Conservation (phyloP, 2,797 vertebrate species). For the Pygocentrus nattereri region DNA sequence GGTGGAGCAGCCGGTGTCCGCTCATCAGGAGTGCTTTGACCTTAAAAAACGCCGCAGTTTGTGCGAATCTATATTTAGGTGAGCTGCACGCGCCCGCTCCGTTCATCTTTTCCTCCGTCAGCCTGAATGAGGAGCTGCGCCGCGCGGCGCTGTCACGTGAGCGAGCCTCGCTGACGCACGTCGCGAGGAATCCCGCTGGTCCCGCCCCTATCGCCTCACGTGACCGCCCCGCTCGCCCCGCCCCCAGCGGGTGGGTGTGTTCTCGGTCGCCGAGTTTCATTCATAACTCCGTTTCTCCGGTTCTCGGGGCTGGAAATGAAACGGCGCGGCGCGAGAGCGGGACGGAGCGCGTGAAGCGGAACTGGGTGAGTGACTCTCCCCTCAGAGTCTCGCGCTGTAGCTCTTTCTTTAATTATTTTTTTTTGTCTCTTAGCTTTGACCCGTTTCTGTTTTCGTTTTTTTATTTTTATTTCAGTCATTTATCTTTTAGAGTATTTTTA, state of each 20-base stretch:
- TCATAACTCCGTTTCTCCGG: slow-evolving; percentile 77
- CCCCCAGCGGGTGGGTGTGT: slow-evolving; percentile 67
- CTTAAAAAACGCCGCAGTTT: neutral
- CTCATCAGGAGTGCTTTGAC: too few relatives aligned
- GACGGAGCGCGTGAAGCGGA: slow-evolving; percentile 62
- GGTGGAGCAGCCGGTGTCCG: too few relatives aligned
- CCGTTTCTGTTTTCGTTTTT: neutral
- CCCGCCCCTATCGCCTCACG: slow-evolving; percentile 51
- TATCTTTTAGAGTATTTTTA: neutral
- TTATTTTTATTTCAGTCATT: neutral
- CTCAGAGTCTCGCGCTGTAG: neutral
- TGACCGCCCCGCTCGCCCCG: slow-evolving; percentile 48
- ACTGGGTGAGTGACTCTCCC: slow-evolving; percentile 64
- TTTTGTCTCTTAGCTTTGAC: neutral
- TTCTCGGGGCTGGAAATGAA: slow-evolving; percentile 57
- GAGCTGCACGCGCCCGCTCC: slow-evolving; percentile 7
- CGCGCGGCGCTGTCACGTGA: slow-evolving; percentile 1
- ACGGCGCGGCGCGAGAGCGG: slow-evolving; percentile 60
- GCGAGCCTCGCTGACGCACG: slow-evolving; percentile 48
- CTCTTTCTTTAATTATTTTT: neutral
- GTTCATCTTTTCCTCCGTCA: slow-evolving; percentile 27
- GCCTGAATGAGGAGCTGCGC: slow-evolving; percentile 25
- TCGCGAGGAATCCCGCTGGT: slow-evolving; percentile 52
- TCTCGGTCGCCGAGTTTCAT: slow-evolving; percentile 68
- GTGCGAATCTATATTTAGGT: slow-evolving; percentile 29